Evolutionary conservation across 2,888 invertebrate species (phyloP), one percentile per base, ranked within the genome.

Genomic region (Amblyjoppa proteus): DNA sequence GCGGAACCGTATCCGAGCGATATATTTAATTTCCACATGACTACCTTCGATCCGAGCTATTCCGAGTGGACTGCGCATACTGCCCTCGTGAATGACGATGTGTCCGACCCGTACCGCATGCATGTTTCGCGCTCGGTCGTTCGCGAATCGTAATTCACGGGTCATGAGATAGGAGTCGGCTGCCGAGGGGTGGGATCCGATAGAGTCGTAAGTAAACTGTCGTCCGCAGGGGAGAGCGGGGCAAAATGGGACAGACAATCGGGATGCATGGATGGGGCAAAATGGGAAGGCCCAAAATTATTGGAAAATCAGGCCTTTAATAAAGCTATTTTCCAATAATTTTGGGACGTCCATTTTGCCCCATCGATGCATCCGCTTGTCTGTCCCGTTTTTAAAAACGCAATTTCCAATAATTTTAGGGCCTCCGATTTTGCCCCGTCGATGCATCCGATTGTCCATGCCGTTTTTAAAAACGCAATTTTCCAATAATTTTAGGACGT

Each of bases 131-230:
- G 31, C 58, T 58, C 58, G 13, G 13, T 76, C 51, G 66, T 76
- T 68, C 53, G 28, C 56, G 77, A 77, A 77, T 77, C 56, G 53
- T 68, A 77, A 77, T 77, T 77, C 77, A 25, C 53, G 77, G 77
- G 77, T 77, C 77, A 68, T 28, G 56, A 68, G 68, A 68, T 49
- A 41, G 66, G 66, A 66, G 68, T 75, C 76, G 38, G 64, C 3
- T 51, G 51, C 76, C 34, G 7, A 66, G 66, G 76, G 66, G 66
- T 64, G 76, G 66, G 76, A 76, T 76, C 76, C 76, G 76, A 66
- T 76, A 76, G 68, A 41, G 20, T 68, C 76, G 53, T 38, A 51
- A 68, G 64, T 53, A 51, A 38, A 66, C 51, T 5, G 11, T 11
- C 11, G 51, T 7, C 61, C 74, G 74, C 31, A n/a, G 2, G 41